These are phyloP conservation scores for Melieria omissa DNA, from an alignment of 2,888 invertebrate species.

Conservation along the genomic window DNA sequence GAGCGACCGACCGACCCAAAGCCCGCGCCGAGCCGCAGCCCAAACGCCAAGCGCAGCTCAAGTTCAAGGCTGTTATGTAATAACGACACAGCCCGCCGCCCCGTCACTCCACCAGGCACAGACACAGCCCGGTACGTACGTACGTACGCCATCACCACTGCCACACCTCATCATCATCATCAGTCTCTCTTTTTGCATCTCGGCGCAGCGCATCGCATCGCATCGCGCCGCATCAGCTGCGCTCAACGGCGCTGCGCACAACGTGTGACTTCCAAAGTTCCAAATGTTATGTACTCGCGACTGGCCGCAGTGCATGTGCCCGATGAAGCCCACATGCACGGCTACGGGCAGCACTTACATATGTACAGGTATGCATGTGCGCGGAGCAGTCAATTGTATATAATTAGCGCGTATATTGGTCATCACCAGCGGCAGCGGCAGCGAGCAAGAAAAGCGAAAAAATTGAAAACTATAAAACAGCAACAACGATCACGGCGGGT, in stretches of 20 bases:
- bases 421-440: too few species aligned
- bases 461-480: neutral
- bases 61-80: slow-evolving; percentile 67
- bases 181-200: neutral
- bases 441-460: neutral
- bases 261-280: too few species aligned
- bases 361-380: slow-evolving; percentile 17
- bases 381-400: neutral
- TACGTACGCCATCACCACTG: neutral
- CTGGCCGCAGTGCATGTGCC: neutral
- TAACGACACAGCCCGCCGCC: slow-evolving; percentile 34
- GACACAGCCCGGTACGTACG: neutral
- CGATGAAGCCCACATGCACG: slow-evolving; percentile 7
- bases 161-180: neutral
- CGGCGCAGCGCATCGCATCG: neutral
- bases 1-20: slow-evolving; percentile 47
- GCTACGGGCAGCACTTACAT: slow-evolving; percentile 21
- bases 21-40: neutral
- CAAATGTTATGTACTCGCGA: too few species aligned
- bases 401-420: slow-evolving; percentile 7
- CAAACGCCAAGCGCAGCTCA: slow-evolving; percentile 55
- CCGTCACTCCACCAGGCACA: slow-evolving; percentile 3
- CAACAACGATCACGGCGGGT: neutral
- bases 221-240: neutral
- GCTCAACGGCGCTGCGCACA: too few species aligned